These are phyloP conservation scores for Polylopha cassiicola DNA, from an alignment of 2,888 invertebrate genomes.

Conservation along the genomic window DNA sequence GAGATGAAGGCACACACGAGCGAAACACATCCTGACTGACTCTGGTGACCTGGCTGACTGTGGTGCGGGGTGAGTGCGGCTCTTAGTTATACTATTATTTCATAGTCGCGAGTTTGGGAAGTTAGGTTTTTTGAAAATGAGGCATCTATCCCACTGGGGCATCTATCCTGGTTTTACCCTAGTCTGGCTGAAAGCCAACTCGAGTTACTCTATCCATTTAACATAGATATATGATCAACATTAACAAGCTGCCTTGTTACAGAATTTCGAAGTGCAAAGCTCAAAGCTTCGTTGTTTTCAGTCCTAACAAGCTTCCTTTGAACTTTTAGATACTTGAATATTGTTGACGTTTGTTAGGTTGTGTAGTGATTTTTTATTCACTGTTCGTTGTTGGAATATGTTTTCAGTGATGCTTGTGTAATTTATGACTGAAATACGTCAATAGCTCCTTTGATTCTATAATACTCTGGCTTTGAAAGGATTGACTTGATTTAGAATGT, in stretches of 20 bases:
- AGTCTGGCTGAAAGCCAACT: neutral
- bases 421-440: conserved; percentile 10
- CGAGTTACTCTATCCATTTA: neutral
- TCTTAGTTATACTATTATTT: too few relatives aligned
- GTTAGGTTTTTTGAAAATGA: too few relatives aligned
- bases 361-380: conserved; percentile 15
- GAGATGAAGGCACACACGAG: too few relatives aligned
- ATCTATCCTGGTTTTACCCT: neutral
- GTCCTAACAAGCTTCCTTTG: conserved; percentile 18
- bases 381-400: too few relatives aligned
- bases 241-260: conserved; percentile 54
- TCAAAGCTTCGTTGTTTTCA: conserved; percentile 52
- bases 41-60: too few relatives aligned
- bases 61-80: too few relatives aligned
- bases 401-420: too few relatives aligned
- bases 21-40: too few relatives aligned
- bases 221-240: conserved; percentile 24
- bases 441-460: conserved; percentile 10
- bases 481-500: too few relatives aligned
- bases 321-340: conserved; percentile 12
- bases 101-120: too few relatives aligned
- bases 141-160: too few relatives aligned
- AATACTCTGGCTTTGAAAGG: too few relatives aligned
- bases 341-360: conserved; percentile 6
- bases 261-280: conserved; percentile 57